phyloP scores from a whole-genome alignment of 2,797 vertebrate species.

The Jordanella pulchra region DNA sequence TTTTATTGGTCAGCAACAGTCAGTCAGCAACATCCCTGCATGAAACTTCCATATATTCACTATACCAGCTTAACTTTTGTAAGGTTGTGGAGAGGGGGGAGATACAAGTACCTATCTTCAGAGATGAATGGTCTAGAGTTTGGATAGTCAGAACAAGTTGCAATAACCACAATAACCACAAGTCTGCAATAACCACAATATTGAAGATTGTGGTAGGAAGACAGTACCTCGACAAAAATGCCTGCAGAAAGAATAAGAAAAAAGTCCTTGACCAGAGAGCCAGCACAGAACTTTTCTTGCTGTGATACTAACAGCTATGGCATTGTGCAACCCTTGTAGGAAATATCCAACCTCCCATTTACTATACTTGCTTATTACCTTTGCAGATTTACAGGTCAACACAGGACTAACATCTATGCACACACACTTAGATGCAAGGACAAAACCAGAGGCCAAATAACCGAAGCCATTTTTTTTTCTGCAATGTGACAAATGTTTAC shows the following conservation, averaged over 20 bases:
- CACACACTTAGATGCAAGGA: not conserved
- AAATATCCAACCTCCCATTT: not conserved
- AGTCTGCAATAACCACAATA: not conserved
- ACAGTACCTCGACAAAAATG: not conserved
- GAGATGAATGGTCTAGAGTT: not conserved
- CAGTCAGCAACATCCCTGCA: not conserved
- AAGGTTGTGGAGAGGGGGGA: not conserved
- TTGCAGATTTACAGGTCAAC: not conserved
- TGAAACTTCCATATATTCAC: not conserved
- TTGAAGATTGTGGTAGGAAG: too few species aligned
- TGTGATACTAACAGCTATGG: not conserved
- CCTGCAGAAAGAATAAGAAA: not conserved
- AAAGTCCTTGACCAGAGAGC: not conserved
- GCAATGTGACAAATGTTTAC: too few species aligned
- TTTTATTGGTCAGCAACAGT: too few species aligned
- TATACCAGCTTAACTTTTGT: not conserved
- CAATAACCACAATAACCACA: not conserved
- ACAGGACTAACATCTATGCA: not conserved
- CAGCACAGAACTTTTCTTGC: not conserved
- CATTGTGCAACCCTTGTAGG: not conserved
- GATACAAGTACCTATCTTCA: not conserved
- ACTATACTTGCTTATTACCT: not conserved
- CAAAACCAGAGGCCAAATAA: not conserved
- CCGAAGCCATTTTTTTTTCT: too few species aligned
- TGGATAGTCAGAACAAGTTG: too few species aligned